phyloP scores from a whole-genome alignment of 1,140 invertebrate species.

The Cephus cinctus region DNA sequence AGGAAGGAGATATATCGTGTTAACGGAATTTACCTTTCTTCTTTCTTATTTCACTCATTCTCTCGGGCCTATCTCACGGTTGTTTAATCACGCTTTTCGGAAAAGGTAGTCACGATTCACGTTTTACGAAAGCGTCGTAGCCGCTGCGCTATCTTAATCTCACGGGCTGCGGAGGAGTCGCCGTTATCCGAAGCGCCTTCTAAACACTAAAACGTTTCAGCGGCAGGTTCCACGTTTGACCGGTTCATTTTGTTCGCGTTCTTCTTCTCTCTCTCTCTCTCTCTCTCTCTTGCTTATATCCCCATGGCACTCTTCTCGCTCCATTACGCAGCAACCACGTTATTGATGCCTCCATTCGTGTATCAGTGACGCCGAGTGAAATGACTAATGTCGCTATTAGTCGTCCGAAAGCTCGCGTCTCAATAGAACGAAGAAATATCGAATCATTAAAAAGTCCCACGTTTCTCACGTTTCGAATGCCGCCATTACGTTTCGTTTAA shows the following conservation, averaged over 20 bases:
- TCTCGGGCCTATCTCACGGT: slow-evolving; percentile 21
- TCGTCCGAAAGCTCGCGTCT: slow-evolving; percentile 33
- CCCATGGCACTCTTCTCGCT: background rate
- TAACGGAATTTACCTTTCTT: too few relatives aligned
- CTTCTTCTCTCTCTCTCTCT: slow-evolving; percentile 18
- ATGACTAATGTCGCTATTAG: slow-evolving; percentile 53
- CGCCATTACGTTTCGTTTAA: too few relatives aligned
- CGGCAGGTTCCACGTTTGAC: too few relatives aligned
- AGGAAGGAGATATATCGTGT: too few relatives aligned
- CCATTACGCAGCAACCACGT: slow-evolving; percentile 9
- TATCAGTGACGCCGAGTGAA: slow-evolving; percentile 41
- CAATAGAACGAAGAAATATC: too few relatives aligned
- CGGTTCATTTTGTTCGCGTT: too few relatives aligned
- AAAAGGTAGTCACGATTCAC: too few relatives aligned
- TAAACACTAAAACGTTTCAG: too few relatives aligned
- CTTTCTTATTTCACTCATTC: too few relatives aligned
- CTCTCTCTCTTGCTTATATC: slow-evolving; percentile 6
- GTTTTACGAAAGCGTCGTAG: too few relatives aligned
- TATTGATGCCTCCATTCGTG: slow-evolving; percentile 52
- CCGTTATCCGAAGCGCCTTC: slow-evolving; percentile 30
- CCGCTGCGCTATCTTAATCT: slow-evolving; percentile 45
- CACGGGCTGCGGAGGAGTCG: slow-evolving; percentile 11
- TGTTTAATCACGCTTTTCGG: slow-evolving; percentile 25
- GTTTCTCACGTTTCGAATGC: too few relatives aligned
- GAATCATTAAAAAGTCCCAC: too few relatives aligned